Base-by-base conservation (phyloP, 2,888 invertebrate species). In the Aromia moschata region DNA sequence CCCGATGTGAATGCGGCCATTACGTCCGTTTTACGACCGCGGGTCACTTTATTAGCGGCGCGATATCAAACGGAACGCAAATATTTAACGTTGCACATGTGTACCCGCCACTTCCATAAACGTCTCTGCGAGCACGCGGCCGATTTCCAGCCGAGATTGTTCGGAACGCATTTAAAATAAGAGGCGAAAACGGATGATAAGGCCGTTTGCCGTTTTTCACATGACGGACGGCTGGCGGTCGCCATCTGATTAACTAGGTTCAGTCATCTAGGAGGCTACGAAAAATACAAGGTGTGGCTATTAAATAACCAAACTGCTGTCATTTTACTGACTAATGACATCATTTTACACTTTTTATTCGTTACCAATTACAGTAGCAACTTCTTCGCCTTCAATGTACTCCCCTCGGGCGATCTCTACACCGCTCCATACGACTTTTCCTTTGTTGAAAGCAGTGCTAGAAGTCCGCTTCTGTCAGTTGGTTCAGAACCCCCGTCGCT, bases 181-280 rank as follows among this genome's bases (percentile, higher is more conserved):
- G 15, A 10, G 43, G 14, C 10, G 30, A 30, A 37, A 49, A 49
- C 49, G 38, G 49, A 38, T 49, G 49, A 49, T 49, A 38, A 49
- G 38, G 25, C 38, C 30, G 25, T 38, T 20, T 3, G 25, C 11
- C 38, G 25, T 38, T 25, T 37, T 49, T 49, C 49, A 38, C 49
- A 49, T 49, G 49, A 37, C 25, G 15, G 38, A 49, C 38, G 30
- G 25, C n/a, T 25, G 49, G 43, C 12, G 12, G 3, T 11, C 25
- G n/a, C 43, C 17, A 43, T 43, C 49, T 4, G 49, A 49, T 49
- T 49, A 38, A 18, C n/a, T n/a, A n/a, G n/a, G n/a, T n/a, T n/a
- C n/a, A n/a, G n/a, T n/a, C n/a, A n/a, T n/a, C n/a, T n/a, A n/a
- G n/a, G n/a, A n/a, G n/a, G n/a, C n/a, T n/a, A n/a, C n/a, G n/a